Percentiles rank a stretch among this genome's conserved stretches.
Conservation (phyloP, 2,797 vertebrate species). For the Ctenopoma kingsleyae region DNA sequence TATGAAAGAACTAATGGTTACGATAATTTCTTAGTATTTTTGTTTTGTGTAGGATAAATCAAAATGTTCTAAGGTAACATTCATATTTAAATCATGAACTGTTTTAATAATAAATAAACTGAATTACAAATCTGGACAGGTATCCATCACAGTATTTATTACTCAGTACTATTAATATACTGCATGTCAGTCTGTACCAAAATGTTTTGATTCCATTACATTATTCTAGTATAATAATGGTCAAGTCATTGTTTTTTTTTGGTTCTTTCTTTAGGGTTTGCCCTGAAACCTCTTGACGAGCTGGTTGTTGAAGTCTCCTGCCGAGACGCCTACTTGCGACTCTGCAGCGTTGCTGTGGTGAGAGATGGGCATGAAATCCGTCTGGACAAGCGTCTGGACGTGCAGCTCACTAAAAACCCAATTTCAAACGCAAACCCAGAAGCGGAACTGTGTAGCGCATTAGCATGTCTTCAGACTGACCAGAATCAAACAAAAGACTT, state of each 20-base stretch:
- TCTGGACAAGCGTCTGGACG: constrained; percentile 57
- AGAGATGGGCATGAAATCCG: constrained; percentile 72
- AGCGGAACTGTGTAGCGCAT: constrained; percentile 91
- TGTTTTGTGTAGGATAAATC: background rate
- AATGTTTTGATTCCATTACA: no score
- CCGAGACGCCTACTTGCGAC: constrained; percentile 91
- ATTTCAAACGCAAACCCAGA: constrained; percentile 80
- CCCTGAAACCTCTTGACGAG: constrained; percentile 85
- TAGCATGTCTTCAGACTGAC: constrained; percentile 91
- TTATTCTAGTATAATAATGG: background rate
- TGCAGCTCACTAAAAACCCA: background rate
- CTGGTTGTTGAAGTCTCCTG: constrained; percentile 93
- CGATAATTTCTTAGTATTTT: no score
- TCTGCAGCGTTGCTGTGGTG: constrained; percentile 86
- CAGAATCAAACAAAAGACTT: constrained; percentile 66
- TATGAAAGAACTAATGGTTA: no score
- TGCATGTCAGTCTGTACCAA: no score
- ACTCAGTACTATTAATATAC: no score
- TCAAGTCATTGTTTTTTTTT: constrained; percentile 1
- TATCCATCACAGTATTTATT: no score
- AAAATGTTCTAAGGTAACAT: background rate
- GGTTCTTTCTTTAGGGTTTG: constrained; percentile 77
- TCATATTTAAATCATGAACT: background rate
- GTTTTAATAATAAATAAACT: background rate
- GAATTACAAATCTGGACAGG: background rate